Conservation (phyloP, 2,888 invertebrate genomes). For the Hypomecis atomaria region DNA sequence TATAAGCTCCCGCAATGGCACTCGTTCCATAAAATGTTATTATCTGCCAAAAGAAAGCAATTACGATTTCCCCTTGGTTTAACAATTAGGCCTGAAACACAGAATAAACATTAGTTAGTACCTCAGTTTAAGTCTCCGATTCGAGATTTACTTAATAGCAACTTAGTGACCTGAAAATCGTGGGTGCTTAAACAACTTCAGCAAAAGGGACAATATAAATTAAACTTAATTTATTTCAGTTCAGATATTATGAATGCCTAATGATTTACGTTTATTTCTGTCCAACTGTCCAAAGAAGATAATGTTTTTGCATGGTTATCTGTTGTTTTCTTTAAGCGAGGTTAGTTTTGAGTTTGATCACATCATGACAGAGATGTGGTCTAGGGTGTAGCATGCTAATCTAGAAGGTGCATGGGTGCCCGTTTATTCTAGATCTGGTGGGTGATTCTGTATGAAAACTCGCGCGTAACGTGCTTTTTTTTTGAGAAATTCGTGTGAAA, state of each 20-base stretch:
- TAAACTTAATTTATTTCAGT: conserved; percentile 10
- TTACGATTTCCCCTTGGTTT: conserved; percentile 27
- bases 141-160: conserved; percentile 18
- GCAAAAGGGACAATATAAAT: conserved; percentile 13
- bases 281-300: background rate
- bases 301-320: too few species aligned
- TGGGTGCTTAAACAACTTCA: conserved; percentile 19
- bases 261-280: conserved; percentile 1
- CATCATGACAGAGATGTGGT: too few species aligned
- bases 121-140: conserved; percentile 9
- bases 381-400: too few species aligned
- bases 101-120: conserved; percentile 6
- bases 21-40: conserved; percentile 12
- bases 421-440: too few species aligned
- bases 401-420: too few species aligned
- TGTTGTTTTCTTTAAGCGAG: too few species aligned
- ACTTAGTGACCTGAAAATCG: conserved; percentile 18
- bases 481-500: too few species aligned
- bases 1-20: background rate
- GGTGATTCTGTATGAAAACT: too few species aligned
- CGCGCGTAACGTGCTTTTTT: too few species aligned
- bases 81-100: conserved; percentile 12
- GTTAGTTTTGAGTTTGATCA: too few species aligned
- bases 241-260: conserved; percentile 1
- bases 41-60: conserved; percentile 27